Conservation (phyloP, 1,140 invertebrate species). For the Berghia stephanieae region DNA sequence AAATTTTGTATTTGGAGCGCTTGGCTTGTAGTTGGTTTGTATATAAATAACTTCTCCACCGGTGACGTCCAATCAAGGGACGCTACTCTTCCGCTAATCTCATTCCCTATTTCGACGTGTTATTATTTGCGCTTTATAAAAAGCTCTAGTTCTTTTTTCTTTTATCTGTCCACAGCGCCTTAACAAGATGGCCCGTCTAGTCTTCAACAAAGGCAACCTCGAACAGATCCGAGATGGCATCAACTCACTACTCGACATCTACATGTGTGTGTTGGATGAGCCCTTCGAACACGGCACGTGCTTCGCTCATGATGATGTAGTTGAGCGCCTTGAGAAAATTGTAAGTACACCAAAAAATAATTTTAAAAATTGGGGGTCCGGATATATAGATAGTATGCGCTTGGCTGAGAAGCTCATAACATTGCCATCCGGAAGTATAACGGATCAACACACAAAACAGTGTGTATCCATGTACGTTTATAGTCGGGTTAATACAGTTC, state of each 20-base stretch:
- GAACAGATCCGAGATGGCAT: slow-evolving; percentile 35
- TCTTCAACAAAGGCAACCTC: slow-evolving; percentile 39
- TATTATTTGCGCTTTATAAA: too few species aligned
- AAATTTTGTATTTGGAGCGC: too few species aligned
- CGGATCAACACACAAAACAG: neutral
- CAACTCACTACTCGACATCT: slow-evolving; percentile 26
- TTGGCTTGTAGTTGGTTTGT: too few species aligned
- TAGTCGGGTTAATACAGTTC: neutral
- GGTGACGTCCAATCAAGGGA: too few species aligned
- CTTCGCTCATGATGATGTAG: slow-evolving; percentile 34
- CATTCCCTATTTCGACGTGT: too few species aligned
- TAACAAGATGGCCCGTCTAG: slow-evolving; percentile 36
- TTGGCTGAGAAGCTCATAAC: neutral
- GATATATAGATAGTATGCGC: neutral
- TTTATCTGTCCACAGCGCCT: slow-evolving; percentile 27
- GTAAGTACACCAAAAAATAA: neutral
- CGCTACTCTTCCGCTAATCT: too few species aligned
- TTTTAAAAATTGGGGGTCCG: neutral
- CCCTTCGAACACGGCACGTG: slow-evolving; percentile 31
- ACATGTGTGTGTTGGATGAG: slow-evolving; percentile 24
- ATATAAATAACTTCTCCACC: too few species aligned
- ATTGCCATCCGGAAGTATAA: neutral
- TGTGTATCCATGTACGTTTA: neutral
- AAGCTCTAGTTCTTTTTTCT: neutral
- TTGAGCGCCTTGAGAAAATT: slow-evolving; percentile 21